Evolutionary conservation across 2,888 invertebrate genomes (phyloP).

Genomic region (Horisme vitalbata): DNA sequence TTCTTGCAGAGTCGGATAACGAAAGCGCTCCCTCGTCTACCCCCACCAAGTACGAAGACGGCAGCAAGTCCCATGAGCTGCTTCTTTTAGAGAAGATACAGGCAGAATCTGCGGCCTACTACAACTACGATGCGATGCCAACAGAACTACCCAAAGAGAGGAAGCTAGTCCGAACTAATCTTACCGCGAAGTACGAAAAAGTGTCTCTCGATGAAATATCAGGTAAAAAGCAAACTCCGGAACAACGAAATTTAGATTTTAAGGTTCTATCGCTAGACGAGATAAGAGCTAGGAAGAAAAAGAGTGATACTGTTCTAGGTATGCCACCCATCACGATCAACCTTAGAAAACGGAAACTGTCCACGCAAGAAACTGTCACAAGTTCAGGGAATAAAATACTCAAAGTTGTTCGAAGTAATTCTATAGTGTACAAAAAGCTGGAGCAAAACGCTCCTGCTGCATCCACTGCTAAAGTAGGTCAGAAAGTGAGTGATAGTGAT

Average conservation of each 20-base stretch:
- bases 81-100: slow-evolving; percentile 87
- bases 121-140: slow-evolving; percentile 82
- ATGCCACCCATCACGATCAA: slow-evolving; percentile 62
- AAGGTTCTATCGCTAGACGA: slow-evolving; percentile 79
- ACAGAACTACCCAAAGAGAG: slow-evolving; percentile 47
- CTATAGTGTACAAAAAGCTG: slow-evolving; percentile 71
- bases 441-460: slow-evolving; percentile 49
- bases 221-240: slow-evolving; percentile 53
- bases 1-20: slow-evolving; percentile 91
- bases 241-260: slow-evolving; percentile 62
- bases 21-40: slow-evolving; percentile 86
- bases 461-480: slow-evolving; percentile 44
- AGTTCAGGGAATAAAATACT: slow-evolving; percentile 72
- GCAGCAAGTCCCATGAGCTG: slow-evolving; percentile 85
- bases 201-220: slow-evolving; percentile 79
- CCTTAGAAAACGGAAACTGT: slow-evolving; percentile 66
- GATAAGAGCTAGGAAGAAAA: slow-evolving; percentile 67
- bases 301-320: slow-evolving; percentile 44
- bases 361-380: slow-evolving; percentile 69
- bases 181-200: slow-evolving; percentile 69
- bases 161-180: slow-evolving; percentile 54
- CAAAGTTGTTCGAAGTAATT: slow-evolving; percentile 73
- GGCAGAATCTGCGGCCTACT: slow-evolving; percentile 88
- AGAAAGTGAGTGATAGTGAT: slow-evolving; percentile 46
- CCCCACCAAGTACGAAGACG: slow-evolving; percentile 75